phyloP scores from a whole-genome alignment of 2,888 invertebrate species.

The Mythimna lalbum region DNA sequence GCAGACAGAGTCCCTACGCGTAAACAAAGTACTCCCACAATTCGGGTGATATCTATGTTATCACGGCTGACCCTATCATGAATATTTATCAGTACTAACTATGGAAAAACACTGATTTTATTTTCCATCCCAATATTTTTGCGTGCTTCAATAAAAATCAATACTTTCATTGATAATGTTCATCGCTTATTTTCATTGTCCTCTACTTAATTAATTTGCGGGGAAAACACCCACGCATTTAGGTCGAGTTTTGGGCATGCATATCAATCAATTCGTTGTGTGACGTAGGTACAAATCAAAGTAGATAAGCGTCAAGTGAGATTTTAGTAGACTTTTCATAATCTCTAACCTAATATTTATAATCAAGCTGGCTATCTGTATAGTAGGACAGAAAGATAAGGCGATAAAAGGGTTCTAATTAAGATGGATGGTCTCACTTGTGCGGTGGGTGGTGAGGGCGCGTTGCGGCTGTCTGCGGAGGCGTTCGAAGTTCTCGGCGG shows the following conservation, averaged over 20 bases:
- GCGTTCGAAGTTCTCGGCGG: slow-evolving; percentile 83
- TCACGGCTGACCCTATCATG: slow-evolving; percentile 79
- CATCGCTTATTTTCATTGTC: slow-evolving; percentile 33
- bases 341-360: slow-evolving; percentile 54
- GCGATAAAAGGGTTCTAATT: slow-evolving; percentile 74
- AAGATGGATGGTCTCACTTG: slow-evolving; percentile 80
- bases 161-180: slow-evolving; percentile 66
- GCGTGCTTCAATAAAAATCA: slow-evolving; percentile 64
- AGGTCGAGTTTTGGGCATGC: slow-evolving; percentile 2
- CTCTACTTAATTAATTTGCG: slow-evolving; percentile 11
- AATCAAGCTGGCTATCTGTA: slow-evolving; percentile 48
- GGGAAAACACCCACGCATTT: slow-evolving; percentile 12
- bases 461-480: slow-evolving; percentile 77
- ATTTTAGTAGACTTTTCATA: slow-evolving; percentile 31
- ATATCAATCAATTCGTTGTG: background rate
- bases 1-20: slow-evolving; percentile 27
- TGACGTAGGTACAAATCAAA: slow-evolving; percentile 8
- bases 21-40: slow-evolving; percentile 60
- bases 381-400: slow-evolving; percentile 66
- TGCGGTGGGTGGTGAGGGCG: slow-evolving; percentile 78
- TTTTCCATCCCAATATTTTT: slow-evolving; percentile 67
- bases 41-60: slow-evolving; percentile 76
- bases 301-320: slow-evolving; percentile 14
- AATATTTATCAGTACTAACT: slow-evolving; percentile 83
- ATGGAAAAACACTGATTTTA: slow-evolving; percentile 82